These are phyloP conservation scores for Beaufortia kweichowensis DNA, from an alignment of 2,113 vertebrate genomes.

Conservation along the genomic window DNA sequence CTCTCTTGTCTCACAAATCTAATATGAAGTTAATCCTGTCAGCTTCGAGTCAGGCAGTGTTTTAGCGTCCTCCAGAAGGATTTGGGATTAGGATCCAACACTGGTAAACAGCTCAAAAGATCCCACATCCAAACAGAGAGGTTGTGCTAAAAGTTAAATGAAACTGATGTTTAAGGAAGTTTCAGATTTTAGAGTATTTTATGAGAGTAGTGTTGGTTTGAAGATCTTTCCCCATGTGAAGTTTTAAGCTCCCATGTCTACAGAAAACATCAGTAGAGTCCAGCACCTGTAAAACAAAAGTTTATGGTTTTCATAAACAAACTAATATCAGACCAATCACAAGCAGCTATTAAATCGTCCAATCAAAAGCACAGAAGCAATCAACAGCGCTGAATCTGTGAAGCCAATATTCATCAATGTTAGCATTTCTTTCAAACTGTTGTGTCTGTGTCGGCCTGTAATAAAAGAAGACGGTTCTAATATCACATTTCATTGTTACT, in stretches of 20 bases:
- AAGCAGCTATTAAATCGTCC: not conserved
- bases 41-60: constrained; percentile 56
- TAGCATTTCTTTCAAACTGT: too few relatives aligned
- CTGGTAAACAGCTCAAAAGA: constrained; percentile 9
- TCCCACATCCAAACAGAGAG: constrained; percentile 15
- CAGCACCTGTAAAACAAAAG: constrained; percentile 42
- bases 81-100: constrained; percentile 49
- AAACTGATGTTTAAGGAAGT: too few relatives aligned
- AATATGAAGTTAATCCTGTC: constrained; percentile 68
- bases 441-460: too few relatives aligned
- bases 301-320: not conserved
- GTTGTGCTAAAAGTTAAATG: constrained; percentile 4
- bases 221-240: too few relatives aligned
- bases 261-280: not conserved
- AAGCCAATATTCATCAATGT: too few relatives aligned
- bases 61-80: constrained; percentile 52
- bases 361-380: constrained; percentile 2
- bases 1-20: constrained; percentile 62
- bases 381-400: not conserved
- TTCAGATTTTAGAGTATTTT: not conserved
- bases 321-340: not conserved
- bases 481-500: too few relatives aligned
- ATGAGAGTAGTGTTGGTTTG: not conserved
- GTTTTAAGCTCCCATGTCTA: constrained; percentile 12
- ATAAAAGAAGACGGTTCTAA: too few relatives aligned